Evolutionary conservation across 2,797 vertebrate species (phyloP).

Genomic region (Poeciliopsis paucimaculata): DNA sequence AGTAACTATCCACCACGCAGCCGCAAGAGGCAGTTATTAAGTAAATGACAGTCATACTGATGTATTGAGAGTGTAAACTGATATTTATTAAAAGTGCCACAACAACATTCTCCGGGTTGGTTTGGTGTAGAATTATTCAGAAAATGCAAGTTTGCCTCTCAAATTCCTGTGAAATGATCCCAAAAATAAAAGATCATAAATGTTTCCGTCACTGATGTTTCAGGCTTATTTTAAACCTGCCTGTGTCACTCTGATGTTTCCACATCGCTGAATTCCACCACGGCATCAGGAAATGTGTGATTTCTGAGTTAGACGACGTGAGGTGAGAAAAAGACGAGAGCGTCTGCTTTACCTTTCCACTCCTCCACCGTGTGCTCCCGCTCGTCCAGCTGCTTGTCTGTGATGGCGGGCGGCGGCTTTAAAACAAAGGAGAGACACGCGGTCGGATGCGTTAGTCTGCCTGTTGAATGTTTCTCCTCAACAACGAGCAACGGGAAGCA

Average conservation of each 20-base stretch:
- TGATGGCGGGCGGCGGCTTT: constrained; percentile 95
- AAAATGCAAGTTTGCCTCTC: neutral
- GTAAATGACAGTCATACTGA: neutral
- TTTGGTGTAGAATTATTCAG: neutral
- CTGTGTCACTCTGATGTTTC: neutral
- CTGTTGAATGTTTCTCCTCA: neutral
- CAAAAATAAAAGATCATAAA: neutral
- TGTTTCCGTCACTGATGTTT: neutral
- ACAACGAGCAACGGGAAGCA: neutral
- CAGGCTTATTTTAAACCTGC: neutral
- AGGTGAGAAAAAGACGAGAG: neutral
- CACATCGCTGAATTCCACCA: neutral
- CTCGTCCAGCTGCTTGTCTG: constrained; percentile 97
- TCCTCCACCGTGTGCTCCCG: constrained; percentile 97
- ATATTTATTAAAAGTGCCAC: neutral
- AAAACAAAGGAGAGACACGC: constrained; percentile 22
- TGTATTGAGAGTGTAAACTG: neutral
- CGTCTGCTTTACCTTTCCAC: constrained; percentile 90
- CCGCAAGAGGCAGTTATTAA: neutral
- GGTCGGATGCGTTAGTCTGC: neutral
- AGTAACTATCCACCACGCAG: neutral
- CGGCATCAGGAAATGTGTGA: neutral
- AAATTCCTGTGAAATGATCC: neutral
- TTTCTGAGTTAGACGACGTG: neutral
- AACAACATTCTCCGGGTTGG: neutral